These are phyloP conservation scores for Lamellibrachia luymesi DNA, from an alignment of 1,140 invertebrate species.

Conservation along the genomic window DNA sequence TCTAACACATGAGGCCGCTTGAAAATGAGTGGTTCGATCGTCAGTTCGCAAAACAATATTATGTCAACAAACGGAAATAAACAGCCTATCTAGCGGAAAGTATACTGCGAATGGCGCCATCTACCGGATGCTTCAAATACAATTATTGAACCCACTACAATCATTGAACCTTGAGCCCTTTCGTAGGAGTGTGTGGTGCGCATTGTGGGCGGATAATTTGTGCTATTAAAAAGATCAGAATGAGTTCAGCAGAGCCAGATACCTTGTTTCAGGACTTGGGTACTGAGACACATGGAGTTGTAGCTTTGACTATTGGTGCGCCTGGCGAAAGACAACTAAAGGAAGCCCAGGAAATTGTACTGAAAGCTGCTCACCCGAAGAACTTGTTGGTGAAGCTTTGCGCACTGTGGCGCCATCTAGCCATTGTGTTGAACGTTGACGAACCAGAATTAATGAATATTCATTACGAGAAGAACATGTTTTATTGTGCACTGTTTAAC, in stretches of 20 bases:
- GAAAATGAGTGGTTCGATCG: background rate
- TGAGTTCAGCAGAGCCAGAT: background rate
- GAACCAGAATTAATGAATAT: background rate
- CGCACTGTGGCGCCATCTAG: too few species aligned
- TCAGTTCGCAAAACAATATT: background rate
- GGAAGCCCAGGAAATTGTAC: background rate
- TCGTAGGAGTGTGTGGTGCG: too few species aligned
- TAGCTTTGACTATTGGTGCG: slow-evolving; percentile 6
- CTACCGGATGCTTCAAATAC: background rate
- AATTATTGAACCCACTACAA: background rate
- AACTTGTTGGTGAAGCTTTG: background rate
- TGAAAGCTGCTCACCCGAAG: background rate
- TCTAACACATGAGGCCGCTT: background rate
- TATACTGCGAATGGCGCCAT: background rate
- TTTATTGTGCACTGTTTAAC: too few species aligned
- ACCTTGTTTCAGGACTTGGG: background rate
- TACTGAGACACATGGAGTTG: background rate
- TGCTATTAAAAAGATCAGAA: background rate
- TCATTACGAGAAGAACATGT: too few species aligned
- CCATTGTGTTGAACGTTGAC: background rate
- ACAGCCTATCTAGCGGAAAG: background rate
- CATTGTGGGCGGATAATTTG: background rate
- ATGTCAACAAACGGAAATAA: background rate
- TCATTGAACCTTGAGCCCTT: too few species aligned
- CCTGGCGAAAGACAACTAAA: slow-evolving; percentile 7